Base-by-base conservation (phyloP, 1,140 invertebrate species). In the Drosophila kikkawai region DNA sequence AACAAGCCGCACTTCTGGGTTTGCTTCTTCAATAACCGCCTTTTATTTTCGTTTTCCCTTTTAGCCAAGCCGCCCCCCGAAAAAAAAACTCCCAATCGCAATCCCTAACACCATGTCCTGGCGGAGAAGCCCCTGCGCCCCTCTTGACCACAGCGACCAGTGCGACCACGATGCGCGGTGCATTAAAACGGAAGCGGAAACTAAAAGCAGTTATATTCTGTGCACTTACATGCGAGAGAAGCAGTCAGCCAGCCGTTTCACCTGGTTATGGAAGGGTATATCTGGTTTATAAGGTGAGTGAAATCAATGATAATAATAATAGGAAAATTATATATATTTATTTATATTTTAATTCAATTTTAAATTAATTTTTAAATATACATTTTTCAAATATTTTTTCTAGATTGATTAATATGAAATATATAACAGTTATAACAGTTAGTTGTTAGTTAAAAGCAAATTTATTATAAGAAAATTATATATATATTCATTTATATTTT, bases 181-280 rank as follows among this genome's bases (percentile, higher is more conserved):
- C 80, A 88, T 88, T 84, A 87, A 84, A 84, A 83, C 84, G 80
- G 83, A 87, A 88, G 67, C 79, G 74, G 68, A 75, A 88, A 90
- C 83, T 87, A 84, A 87, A 88, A 88, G 84, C 84, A 87, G 83
- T 86, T 86, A 83, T 80, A 84, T 87, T 88, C 79, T 65, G 69
- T 75, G 66, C 77, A 88, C 84, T 90, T 90, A 88, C 77, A 80
- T 64, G 67, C 69, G 68, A 57, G 42, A 32, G 53, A 22, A 22
- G 22, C 22, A 22, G 22, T 22, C 36, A 8, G 19, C 12, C 7
- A 56, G 19, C 34, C 34, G 0, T 55, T 22, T 2, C 6, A 26
- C 34, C 19, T 37, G 34, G 13, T 11, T 15, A 9, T 22, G 0
- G 12, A 1, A 1, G 51, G 51, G 34, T 55, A 37, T 55, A 37